These are phyloP conservation scores for Antigone vipio DNA, from an alignment of 2,113 vertebrate species.

Conservation along the genomic window DNA sequence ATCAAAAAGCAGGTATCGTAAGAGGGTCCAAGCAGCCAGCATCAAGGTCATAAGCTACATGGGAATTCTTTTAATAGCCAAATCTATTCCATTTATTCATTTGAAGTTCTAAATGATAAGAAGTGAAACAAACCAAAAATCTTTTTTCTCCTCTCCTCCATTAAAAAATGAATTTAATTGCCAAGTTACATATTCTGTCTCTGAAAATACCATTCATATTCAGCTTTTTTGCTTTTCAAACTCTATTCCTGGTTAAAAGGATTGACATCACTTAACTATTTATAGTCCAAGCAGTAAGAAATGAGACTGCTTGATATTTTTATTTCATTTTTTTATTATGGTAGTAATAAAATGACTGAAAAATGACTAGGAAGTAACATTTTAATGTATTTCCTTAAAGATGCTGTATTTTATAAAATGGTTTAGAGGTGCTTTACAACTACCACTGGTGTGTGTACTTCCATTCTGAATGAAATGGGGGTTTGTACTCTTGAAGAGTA, in stretches of 20 bases:
- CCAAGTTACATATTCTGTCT: not conserved
- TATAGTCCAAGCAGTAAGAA: not conserved
- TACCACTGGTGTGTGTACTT: not conserved
- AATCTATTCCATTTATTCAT: not conserved
- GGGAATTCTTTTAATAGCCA: not conserved
- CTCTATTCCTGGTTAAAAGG: not conserved
- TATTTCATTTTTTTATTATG: not conserved
- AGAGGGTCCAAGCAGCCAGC: not conserved
- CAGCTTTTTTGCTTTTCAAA: not conserved
- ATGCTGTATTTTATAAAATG: not conserved
- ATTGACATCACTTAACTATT: not conserved
- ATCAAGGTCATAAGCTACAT: not conserved
- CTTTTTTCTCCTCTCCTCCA: not conserved
- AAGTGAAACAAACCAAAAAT: not conserved
- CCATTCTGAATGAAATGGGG: not conserved
- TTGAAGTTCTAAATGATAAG: not conserved
- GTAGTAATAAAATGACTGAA: not conserved
- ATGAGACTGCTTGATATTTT: not conserved
- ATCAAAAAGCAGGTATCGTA: not conserved
- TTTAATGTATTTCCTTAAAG: not conserved
- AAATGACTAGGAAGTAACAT: not conserved
- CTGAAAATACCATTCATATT: not conserved
- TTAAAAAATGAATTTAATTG: not conserved
- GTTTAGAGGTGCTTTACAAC: not conserved
- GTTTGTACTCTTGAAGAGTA: not conserved